Evolutionary conservation across 2,113 vertebrate species (phyloP), one percentile per base, ranked within the genome.

Genomic region (Podarcis muralis): DNA sequence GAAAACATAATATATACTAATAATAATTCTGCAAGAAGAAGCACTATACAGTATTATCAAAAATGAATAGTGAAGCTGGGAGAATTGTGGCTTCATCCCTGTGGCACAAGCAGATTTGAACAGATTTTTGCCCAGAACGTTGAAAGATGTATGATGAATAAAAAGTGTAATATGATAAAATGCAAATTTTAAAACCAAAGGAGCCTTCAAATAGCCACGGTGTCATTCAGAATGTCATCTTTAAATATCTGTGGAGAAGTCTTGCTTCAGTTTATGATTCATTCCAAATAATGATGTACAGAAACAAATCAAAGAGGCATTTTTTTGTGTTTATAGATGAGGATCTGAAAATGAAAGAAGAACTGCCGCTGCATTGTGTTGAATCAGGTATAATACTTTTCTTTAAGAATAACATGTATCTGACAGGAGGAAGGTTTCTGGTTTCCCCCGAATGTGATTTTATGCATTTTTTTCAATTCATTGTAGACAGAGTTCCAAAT

Each of bases 371-470:
- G 0, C 0, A 0, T 35, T 83, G 72, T 88, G 3, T n/a, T 18
- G 92, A 92, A 2, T 91, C 94, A 93, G 94, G 93, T 95, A 91
- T 48, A 32, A 85, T 59, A 37, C 43, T 2, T 23, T 88, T 93
- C 84, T 25, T 53, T 53, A 12, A 77, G 66, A 80, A 9, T 6
- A 18, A 3, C n/a, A 11, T 0, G 6, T 59, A 12, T 53, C 48
- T 53, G 48, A 53, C 48, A 53, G 48, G 48, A 53, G 48, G 48
- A 53, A 53, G 48, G 11, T 2, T 53, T 53, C 48, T 53, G 48
- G 2, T 53, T 1, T 11, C 9, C 48, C 11, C 9, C 0, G 9
- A 48, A 53, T 53, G 9, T 53, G 48, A 53, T 53, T 53, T 53
- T 53, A 53, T 12, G 48, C 48, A 53, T 53, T 53, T 12, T 48